Evolutionary conservation across 2,797 vertebrate genomes (phyloP).

Genomic region (Catostomus latipinnis): DNA sequence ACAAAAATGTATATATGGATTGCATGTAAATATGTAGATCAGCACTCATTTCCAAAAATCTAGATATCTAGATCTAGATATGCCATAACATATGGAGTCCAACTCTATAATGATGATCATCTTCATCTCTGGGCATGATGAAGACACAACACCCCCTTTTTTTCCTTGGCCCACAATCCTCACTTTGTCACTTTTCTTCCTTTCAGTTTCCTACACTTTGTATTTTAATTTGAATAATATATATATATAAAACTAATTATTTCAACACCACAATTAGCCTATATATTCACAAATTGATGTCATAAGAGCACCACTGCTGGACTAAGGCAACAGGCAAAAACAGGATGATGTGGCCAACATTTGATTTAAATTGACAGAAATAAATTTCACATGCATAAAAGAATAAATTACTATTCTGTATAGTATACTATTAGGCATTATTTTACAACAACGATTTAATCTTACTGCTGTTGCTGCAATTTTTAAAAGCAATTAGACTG

Average conservation of each 20-base stretch:
- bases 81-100: background rate
- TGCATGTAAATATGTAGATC: too few relatives aligned
- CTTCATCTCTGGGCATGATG: background rate
- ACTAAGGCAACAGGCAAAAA: background rate
- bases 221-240: conserved; percentile 2
- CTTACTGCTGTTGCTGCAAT: too few relatives aligned
- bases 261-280: background rate
- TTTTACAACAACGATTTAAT: too few relatives aligned
- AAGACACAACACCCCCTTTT: too few relatives aligned
- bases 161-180: too few relatives aligned
- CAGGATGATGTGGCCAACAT: background rate
- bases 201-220: conserved; percentile 3
- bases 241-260: background rate
- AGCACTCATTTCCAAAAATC: background rate
- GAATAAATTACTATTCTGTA: too few relatives aligned
- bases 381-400: conserved; percentile 17
- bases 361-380: background rate
- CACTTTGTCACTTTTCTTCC: background rate
- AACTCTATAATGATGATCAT: background rate
- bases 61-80: background rate
- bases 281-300: background rate
- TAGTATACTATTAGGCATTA: too few relatives aligned
- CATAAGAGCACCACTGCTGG: background rate
- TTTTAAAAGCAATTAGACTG: too few relatives aligned
- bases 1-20: conserved; percentile 12